Base-by-base conservation (phyloP, 2,113 vertebrate genomes). In the Poeciliopsis retropinna region DNA sequence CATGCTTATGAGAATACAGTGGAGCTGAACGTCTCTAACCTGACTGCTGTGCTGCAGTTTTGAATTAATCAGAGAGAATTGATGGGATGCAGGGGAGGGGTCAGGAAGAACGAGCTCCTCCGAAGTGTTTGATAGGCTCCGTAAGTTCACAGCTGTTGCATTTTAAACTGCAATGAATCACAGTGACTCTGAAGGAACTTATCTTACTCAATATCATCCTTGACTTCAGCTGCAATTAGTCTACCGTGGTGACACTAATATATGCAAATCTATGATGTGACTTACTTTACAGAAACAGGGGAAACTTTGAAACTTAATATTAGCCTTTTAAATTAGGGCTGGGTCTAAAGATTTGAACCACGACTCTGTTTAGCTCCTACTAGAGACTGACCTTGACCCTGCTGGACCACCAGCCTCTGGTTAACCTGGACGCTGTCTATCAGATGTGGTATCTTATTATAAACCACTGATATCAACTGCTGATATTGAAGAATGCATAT, bases 131-230 rank as follows among this genome's bases (percentile, higher is more conserved):
- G 70, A 73, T 69, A 60, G 62, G 71, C 54, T 39, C 32, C 64
- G 25, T 66, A 51, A 62, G 57, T 69, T 71, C 57, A 67, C 60
- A 78, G 66, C 67, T 67, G 63, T 17, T 64, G 72, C 44, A 79
- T 79, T 72, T 72, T 68, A 83, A 69, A 60, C 51, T 72, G 67
- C 47, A 69, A 57, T 70, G 39, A 60, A 70, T 70, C 54, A 60
- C 17, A 7, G 37, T 66, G 72, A 28, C 60, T 60, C 47, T 41
- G n/a, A 69, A 69, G 67, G 31, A 84, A 74, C 51, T 63, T 72
- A 76, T 80, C 65, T 54, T 71, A 74, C 39, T 80, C 73, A 72
- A 34, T 76, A 72, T 83, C 81, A 65, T 72, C 64, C 73, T 76
- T 80, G 47, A 61, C 34, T 61, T 79, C 64, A 76, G 77, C 60